A percentile compares a stretch with the other conserved stretches of the same genome.
phyloP scores from a whole-genome alignment of 2,797 vertebrate genomes.

The Varecia variegata region DNA sequence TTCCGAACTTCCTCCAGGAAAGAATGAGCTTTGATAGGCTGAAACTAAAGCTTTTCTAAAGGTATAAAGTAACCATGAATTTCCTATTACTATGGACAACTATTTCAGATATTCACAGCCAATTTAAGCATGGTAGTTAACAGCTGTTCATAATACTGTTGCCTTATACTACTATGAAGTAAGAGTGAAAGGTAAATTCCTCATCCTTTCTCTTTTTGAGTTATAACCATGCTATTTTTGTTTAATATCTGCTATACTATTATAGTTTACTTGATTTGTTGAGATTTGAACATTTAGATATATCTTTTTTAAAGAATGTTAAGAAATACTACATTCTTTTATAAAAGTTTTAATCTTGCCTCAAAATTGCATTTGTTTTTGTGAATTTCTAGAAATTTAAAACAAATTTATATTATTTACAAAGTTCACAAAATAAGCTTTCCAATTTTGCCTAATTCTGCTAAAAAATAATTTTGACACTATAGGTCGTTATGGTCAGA shows the following conservation, averaged over 20 bases:
- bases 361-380: neutral
- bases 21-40: slow-evolving; percentile 84
- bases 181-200: neutral
- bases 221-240: neutral
- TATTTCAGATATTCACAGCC: slow-evolving; percentile 90
- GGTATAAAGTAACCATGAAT: slow-evolving; percentile 91
- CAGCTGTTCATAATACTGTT: slow-evolving; percentile 54
- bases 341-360: neutral
- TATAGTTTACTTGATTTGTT: neutral
- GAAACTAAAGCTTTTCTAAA: slow-evolving; percentile 90
- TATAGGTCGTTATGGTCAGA: neutral
- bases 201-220: neutral
- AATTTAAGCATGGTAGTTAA: slow-evolving; percentile 78
- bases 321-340: neutral
- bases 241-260: neutral
- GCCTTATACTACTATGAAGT: neutral
- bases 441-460: neutral
- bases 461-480: neutral
- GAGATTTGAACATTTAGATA: neutral
- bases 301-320: neutral
- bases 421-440: neutral
- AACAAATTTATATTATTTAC: neutral
- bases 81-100: slow-evolving; percentile 90
- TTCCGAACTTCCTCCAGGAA: slow-evolving; percentile 84
- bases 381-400: neutral